Evolutionary conservation across 1,140 invertebrate genomes (phyloP).

Genomic region (Eriosoma lanigerum): DNA sequence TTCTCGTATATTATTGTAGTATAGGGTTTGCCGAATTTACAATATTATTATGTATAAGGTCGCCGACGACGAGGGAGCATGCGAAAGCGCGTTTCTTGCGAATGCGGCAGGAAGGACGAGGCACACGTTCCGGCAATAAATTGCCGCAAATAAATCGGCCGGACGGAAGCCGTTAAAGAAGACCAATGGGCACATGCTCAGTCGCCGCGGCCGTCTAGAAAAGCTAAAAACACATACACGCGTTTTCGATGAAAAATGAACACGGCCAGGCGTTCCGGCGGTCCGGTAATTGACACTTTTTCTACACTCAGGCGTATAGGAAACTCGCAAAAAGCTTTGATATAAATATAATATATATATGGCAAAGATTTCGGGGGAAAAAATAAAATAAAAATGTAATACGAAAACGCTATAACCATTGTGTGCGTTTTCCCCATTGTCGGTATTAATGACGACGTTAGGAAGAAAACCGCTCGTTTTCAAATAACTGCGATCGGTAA

Average conservation of each 20-base stretch:
- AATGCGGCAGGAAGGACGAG: background rate
- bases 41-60: constrained; percentile 34
- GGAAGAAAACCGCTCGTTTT: too few relatives aligned
- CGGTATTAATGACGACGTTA: too few relatives aligned
- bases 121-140: constrained; percentile 7
- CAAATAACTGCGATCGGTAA: too few relatives aligned
- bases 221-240: background rate
- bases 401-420: too few relatives aligned
- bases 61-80: background rate
- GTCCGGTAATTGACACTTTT: constrained; percentile 2
- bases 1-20: background rate
- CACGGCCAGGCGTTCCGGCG: background rate
- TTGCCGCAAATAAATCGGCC: constrained; percentile 34
- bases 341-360: too few relatives aligned
- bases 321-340: too few relatives aligned
- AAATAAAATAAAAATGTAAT: too few relatives aligned
- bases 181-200: background rate
- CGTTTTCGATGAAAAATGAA: constrained; percentile 7
- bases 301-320: background rate
- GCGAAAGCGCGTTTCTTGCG: background rate
- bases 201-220: background rate
- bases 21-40: constrained; percentile 1
- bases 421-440: too few relatives aligned
- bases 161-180: constrained; percentile 20
- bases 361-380: too few relatives aligned